Base-by-base conservation (phyloP, 2,797 vertebrate genomes). In the Carapus acus region DNA sequence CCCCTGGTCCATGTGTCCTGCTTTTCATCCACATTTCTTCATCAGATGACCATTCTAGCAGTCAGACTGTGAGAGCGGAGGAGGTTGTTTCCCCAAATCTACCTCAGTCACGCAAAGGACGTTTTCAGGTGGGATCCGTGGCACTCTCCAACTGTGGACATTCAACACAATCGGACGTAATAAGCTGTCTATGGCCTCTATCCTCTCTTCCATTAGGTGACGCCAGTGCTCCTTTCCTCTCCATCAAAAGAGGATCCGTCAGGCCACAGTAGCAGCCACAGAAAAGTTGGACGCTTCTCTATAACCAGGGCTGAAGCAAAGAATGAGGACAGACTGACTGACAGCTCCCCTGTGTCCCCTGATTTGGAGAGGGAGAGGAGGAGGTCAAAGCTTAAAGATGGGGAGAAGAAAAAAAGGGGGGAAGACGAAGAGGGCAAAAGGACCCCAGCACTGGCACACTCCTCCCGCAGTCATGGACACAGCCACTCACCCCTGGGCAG, bases 401-500 rank as follows among this genome's bases (percentile, higher is more conserved):
- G 73, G 3, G 87, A 86, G 22, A 87, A 69, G 64, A n/a, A n/a
- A n/a, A 90, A 85, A 54, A 85, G 87, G 37, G 82, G 73, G 3
- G 87, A 86, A 21, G 86, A 69, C 62, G 87, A 87, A 4, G 88
- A 89, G 23, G 73, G 62, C 43, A 88, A 81, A 57, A 85, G 81
- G 75, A 77, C 79, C 29, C 77, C 66, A 58, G 77, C 72, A 21
- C 65, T 62, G 73, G 77, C 65, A 48, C 80, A 85, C 53, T 63
- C 60, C 17, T 23, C 79, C 22, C 77, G 87, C 24, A 79, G 75
- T 62, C 88, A 91, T 43, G 90, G 88, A 22, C 91, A 92, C 49
- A 90, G 87, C 0, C 90, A 91, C 49, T 92, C 91, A 4, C 91
- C 91, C 4, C 79, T 88, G 17, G 90, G 89, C 80, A 97, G 92